Percentiles rank a stretch among this genome's conserved stretches.
phyloP scores from a whole-genome alignment of 2,888 invertebrate species.

The Drosophila borealis region DNA sequence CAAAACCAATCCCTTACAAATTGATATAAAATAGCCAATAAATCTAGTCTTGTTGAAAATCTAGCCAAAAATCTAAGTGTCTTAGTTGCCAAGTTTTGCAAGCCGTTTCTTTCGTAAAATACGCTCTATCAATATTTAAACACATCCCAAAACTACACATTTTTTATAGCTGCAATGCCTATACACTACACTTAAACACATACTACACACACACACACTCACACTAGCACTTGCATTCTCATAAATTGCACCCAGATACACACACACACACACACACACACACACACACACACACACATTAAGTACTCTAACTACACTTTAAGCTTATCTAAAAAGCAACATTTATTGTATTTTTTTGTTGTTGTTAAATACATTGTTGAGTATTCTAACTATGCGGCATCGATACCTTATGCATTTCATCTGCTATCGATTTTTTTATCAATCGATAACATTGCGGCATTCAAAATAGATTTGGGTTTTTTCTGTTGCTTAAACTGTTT shows the following conservation, averaged over 20 bases:
- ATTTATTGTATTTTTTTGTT: conserved; percentile 1
- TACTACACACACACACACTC: conserved; percentile 16
- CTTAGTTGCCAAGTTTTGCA: conserved; percentile 72
- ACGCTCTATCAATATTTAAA: conserved; percentile 32
- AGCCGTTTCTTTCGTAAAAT: conserved; percentile 57
- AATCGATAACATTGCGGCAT: neutral
- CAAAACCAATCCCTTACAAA: conserved; percentile 9
- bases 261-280: conserved; percentile 19
- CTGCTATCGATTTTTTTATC: neutral
- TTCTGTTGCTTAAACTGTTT: neutral
- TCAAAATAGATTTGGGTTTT: neutral
- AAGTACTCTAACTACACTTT: conserved; percentile 1
- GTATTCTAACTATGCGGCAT: neutral
- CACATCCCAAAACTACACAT: conserved; percentile 24
- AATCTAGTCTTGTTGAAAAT: conserved; percentile 53
- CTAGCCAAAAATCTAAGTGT: conserved; percentile 65
- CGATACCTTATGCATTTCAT: neutral
- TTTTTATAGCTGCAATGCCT: conserved; percentile 56
- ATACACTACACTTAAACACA: conserved; percentile 25
- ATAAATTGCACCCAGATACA: conserved; percentile 59
- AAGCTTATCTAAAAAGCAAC: conserved; percentile 6
- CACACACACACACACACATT: conserved; percentile 15
- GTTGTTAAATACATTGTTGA: neutral
- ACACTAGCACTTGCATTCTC: conserved; percentile 64
- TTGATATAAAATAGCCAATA: conserved; percentile 39